Base-by-base conservation (phyloP, 2,113 vertebrate species). In the Argyrosomus japonicus region DNA sequence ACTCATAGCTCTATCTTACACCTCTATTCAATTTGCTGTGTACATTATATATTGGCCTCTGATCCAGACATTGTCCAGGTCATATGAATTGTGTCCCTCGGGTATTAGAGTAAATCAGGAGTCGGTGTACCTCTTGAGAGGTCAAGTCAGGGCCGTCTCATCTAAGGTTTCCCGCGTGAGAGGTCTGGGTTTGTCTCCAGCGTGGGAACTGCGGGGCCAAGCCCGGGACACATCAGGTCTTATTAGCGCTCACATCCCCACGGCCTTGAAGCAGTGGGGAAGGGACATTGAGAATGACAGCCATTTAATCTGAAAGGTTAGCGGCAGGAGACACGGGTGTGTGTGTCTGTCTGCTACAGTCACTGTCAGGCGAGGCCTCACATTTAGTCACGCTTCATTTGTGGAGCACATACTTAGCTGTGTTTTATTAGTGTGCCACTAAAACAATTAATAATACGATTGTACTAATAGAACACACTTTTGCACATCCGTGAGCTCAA, bases 141-240 rank as follows among this genome's bases (percentile, higher is more conserved):
- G 76, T 87, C 73, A 68, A 57, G 60, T 60, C 53, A 47, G 70
- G 71, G 74, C 54, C 10, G 32, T 43, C 57, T 75, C 85, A 61
- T 86, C 89, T 88, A 36, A 82, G 60, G 77, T 89, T 90, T 88
- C 84, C 62, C 29, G 13, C 17, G 32, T 32, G 69, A 60, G 84
- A 82, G 29, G 71, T 73, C 82, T 69, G 45, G 75, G 75, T 77
- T 76, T 78, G 81, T 64, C 68, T 86, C 25, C 53, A 64, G 61
- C 11, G 75, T 91, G 91, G 85, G 90, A 92, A 85, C 53, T 5
- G 43, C 10, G 61, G 61, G 90, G 84, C 81, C 91, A 85, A 45
- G 32, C 50, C 27, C 61, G 25, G 88, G 87, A 70, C 90, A 88
- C 90, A 88, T 93, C 91, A 91, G 73, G 70, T 89, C 89, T 68